Base-by-base conservation (phyloP, 2,113 vertebrate species). In the Struthio camelus region DNA sequence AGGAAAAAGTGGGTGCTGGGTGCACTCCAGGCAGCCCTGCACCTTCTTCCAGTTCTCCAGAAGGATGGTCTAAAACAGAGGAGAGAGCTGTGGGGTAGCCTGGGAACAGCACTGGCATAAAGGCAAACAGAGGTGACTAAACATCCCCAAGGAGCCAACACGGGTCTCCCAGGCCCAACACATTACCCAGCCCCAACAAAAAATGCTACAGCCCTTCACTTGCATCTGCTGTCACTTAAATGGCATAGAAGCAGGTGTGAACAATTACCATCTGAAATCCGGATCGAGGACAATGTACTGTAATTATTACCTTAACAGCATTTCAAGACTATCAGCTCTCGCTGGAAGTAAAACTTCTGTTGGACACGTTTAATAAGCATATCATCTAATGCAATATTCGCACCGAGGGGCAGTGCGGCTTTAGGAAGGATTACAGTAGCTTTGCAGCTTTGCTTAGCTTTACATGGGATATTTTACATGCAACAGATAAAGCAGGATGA, bases 361-460 rank as follows among this genome's bases (percentile, higher is more conserved):
- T n/a, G 51, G 87, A 77, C 7, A 64, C 93, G 89, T 96, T 96
- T 96, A 97, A 98, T 95, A 97, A 97, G 97, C 86, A 48, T 66
- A 92, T 93, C 8, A 69, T 82, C 92, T 93, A 93, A 90, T 38
- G n/a, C 30, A 89, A 50, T 83, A 61, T 79, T 81, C 53, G 13
- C 87, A 81, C 18, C 17, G 89, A 96, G 87, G 82, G 89, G 67
- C 79, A 75, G 46, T 50, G 91, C 80, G 85, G 86, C 69, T 96
- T 96, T 89, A 80, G 94, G 94, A 91, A 70, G 82, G 95, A 93
- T 93, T 97, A 94, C 2, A 12, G 89, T 71, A 80, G 96, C 90
- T 97, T 97, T 96, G 86, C 88, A 96, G 93, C 95, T 97, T 97
- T 96, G 90, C 2, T 30, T 95, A 81, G 92, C 81, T 96, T 97